Evolutionary conservation across 2,888 invertebrate genomes (phyloP).

Genomic region (Drosophila anceps): DNA sequence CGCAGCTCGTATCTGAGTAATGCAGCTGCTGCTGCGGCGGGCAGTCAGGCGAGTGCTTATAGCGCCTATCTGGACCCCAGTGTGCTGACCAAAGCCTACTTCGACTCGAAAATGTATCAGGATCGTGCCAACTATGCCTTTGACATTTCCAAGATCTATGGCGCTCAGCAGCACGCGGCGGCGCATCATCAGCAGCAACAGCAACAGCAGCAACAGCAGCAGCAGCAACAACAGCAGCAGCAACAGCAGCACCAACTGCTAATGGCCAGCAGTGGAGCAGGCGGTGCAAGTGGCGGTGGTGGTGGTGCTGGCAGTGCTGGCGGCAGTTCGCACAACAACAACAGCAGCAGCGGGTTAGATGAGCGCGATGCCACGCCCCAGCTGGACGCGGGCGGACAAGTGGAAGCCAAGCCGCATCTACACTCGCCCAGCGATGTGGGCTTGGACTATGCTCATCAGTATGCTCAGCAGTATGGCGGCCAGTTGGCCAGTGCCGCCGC

Average conservation of each 20-base stretch:
- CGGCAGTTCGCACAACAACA: constrained; percentile 74
- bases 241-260: constrained; percentile 51
- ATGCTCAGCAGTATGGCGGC: constrained; percentile 80
- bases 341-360: constrained; percentile 81
- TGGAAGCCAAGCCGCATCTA: constrained; percentile 82
- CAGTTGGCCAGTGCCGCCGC: constrained; percentile 70
- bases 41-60: constrained; percentile 84
- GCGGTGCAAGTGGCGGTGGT: constrained; percentile 27
- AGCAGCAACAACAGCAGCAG: constrained; percentile 63
- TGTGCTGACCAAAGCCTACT: constrained; percentile 85
- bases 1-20: constrained; percentile 85
- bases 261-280: constrained; percentile 59
- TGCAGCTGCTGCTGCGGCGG: constrained; percentile 84
- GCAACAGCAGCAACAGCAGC: constrained; percentile 73
- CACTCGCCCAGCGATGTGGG: constrained; percentile 84
- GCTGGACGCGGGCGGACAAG: constrained; percentile 77
- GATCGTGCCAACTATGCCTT: constrained; percentile 86
- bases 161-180: constrained; percentile 84
- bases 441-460: constrained; percentile 84
- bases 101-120: constrained; percentile 86
- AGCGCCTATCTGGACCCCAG: constrained; percentile 85
- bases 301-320: constrained; percentile 61
- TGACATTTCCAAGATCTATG: constrained; percentile 85
- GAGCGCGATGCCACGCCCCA: constrained; percentile 85
- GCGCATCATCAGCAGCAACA: constrained; percentile 84